Percentiles rank a stretch among this genome's conserved stretches.
phyloP scores from a whole-genome alignment of 2,888 invertebrate species.

The Seira ritae region DNA sequence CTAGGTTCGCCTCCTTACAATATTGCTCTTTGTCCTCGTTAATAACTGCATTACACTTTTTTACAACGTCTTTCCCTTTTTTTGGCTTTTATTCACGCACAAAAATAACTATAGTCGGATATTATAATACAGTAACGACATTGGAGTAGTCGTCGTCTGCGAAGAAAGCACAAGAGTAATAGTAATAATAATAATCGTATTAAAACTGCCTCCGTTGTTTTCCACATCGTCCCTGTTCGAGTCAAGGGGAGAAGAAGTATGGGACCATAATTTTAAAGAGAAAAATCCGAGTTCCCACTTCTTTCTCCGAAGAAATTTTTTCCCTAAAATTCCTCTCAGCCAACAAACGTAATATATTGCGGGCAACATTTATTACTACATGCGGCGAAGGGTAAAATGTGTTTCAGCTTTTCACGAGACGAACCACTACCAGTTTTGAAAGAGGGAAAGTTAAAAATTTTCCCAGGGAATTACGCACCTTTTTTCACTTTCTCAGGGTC shows the following conservation, averaged over 20 bases:
- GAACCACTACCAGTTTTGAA: neutral
- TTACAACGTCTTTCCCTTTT: neutral
- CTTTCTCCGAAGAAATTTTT: conserved; percentile 34
- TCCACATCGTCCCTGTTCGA: too few species aligned
- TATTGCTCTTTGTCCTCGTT: neutral
- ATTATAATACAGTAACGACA: too few species aligned
- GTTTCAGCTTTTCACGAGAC: neutral
- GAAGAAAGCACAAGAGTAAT: neutral
- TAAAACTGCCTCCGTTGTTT: conserved; percentile 56
- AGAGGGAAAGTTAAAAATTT: neutral
- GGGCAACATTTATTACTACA: conserved; percentile 38
- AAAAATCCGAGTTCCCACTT: conserved; percentile 50
- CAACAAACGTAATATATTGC: conserved; percentile 16
- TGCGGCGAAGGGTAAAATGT: conserved; percentile 20
- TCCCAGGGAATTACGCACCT: neutral
- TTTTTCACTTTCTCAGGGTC: neutral
- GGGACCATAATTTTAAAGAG: conserved; percentile 38
- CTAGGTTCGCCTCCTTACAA: neutral
- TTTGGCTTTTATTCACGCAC: neutral
- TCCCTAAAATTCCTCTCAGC: conserved; percentile 46
- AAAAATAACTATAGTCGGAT: neutral
- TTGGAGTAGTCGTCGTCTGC: too few species aligned
- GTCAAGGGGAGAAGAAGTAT: conserved; percentile 48
- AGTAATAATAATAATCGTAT: conserved; percentile 51
- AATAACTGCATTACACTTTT: neutral